These are phyloP conservation scores for Anastrepha obliqua DNA, from an alignment of 1,140 invertebrate species.

Conservation along the genomic window DNA sequence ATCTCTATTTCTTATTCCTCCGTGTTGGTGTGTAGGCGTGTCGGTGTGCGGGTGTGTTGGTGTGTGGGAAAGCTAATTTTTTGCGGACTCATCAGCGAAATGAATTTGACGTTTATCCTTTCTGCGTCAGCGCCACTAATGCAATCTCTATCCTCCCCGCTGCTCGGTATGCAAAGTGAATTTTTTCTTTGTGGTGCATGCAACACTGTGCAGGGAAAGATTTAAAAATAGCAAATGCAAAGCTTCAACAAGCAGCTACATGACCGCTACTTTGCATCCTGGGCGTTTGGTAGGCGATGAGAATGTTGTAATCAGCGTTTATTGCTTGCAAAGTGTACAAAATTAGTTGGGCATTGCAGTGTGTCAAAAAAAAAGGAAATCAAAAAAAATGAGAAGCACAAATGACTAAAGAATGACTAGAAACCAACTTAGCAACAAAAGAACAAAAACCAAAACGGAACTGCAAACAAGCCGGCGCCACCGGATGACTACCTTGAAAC, in stretches of 20 bases:
- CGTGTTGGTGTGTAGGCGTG: not conserved
- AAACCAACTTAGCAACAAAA: not conserved
- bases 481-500: slow-evolving; percentile 51
- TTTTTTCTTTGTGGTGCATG: slow-evolving; percentile 18
- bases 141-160: not conserved
- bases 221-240: not conserved
- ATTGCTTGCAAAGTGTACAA: slow-evolving; percentile 42
- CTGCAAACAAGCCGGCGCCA: slow-evolving; percentile 10
- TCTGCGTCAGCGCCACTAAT: slow-evolving; percentile 38
- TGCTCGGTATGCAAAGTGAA: not conserved
- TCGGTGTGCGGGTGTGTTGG: not conserved
- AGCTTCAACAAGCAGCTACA: not conserved
- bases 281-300: not conserved
- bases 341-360: slow-evolving; percentile 28
- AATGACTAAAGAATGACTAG: not conserved
- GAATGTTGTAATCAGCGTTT: slow-evolving; percentile 36
- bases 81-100: slow-evolving; percentile 38
- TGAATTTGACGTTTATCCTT: slow-evolving; percentile 52
- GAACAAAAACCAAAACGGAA: not conserved
- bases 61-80: not conserved
- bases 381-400: too few species aligned
- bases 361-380: not conserved
- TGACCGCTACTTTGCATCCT: not conserved
- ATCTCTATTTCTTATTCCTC: not conserved
- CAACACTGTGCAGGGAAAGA: not conserved